Conservation (phyloP, 2,888 invertebrate species). For the Torymus tubicola region DNA sequence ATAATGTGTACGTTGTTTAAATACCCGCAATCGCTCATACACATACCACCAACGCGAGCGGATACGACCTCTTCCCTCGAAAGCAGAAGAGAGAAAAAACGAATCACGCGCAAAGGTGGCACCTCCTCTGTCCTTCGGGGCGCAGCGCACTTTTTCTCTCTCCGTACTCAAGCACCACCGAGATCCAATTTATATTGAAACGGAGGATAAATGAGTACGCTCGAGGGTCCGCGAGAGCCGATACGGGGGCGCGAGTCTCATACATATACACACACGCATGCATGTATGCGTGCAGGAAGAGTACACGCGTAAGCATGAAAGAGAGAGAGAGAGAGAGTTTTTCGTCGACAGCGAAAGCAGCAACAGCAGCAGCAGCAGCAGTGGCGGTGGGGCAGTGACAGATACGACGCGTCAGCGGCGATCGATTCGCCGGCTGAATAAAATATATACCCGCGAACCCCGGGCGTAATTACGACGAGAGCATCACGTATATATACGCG, state of each 20-base stretch:
- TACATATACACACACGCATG: no score
- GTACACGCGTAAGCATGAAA: no score
- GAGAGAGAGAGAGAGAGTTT: no score
- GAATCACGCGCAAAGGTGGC: constrained; percentile 58
- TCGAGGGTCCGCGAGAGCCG: constrained; percentile 19
- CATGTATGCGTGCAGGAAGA: no score
- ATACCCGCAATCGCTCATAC: not conserved
- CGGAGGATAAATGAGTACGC: constrained; percentile 36
- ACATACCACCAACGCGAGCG: not conserved
- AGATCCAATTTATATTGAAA: constrained; percentile 63
- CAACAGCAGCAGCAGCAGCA: no score
- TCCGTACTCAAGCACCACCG: not conserved
- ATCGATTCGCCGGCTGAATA: constrained; percentile 62
- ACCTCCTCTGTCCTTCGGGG: constrained; percentile 55
- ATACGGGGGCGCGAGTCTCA: no score
- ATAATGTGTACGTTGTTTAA: no score
- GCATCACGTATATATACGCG: no score
- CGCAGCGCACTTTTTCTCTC: not conserved
- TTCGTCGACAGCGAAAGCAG: no score
- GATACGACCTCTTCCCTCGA: not conserved
- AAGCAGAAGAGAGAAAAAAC: not conserved
- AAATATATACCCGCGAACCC: constrained; percentile 63
- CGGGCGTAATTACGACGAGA: constrained; percentile 64
- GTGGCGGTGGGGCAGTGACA: constrained; percentile 56
- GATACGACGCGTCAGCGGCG: constrained; percentile 60